Conservation (phyloP, 2,113 vertebrate species). For the Trichechus manatus region DNA sequence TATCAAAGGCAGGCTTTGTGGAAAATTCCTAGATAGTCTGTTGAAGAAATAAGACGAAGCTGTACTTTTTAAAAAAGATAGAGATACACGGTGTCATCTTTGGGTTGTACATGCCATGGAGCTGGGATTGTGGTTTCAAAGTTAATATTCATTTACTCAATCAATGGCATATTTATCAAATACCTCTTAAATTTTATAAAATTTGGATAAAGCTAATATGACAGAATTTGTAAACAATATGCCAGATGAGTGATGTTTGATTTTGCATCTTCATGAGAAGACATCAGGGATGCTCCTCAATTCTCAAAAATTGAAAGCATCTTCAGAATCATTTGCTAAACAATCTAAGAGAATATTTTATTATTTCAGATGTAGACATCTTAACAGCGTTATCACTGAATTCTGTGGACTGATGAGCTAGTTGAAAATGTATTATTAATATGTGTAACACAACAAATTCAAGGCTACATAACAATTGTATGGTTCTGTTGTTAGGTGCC, state of each 20-base stretch:
- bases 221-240: not conserved
- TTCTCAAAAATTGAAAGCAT: not conserved
- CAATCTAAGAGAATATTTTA: not conserved
- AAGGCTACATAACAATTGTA: not conserved
- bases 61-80: not conserved
- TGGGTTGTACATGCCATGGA: not conserved
- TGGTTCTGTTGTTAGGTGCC: no score
- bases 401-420: not conserved
- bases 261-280: not conserved
- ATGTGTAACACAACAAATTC: not conserved
- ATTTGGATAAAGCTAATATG: not conserved
- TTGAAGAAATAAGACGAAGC: not conserved
- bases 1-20: constrained; percentile 10
- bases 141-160: not conserved
- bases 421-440: not conserved
- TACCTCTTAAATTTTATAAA: not conserved
- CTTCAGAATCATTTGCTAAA: constrained; percentile 13
- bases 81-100: not conserved
- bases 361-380: not conserved
- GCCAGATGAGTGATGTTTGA: not conserved
- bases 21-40: constrained; percentile 12
- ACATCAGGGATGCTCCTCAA: not conserved
- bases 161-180: not conserved
- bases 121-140: not conserved
- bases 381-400: not conserved